These are phyloP conservation scores for Myodes glareolus DNA, from an alignment of 2,113 vertebrate species.

Conservation along the genomic window DNA sequence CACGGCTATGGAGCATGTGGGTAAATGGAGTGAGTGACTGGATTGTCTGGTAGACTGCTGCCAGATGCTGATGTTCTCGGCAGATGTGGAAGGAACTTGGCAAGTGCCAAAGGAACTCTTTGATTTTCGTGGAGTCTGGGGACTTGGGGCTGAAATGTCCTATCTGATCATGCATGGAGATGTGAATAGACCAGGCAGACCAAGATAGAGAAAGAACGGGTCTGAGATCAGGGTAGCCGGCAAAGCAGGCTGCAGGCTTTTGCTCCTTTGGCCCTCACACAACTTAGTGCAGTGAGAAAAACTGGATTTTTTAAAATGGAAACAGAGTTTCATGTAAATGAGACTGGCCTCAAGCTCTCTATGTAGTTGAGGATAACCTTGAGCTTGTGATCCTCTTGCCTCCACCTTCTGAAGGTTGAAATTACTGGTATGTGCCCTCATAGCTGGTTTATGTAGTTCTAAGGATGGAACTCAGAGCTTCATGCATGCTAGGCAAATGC, in stretches of 20 bases:
- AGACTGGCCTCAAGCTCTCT: neutral
- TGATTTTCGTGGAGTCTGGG: neutral
- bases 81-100: neutral
- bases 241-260: neutral
- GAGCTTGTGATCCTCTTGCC: neutral
- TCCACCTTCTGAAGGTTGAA: neutral
- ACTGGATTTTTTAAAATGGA: neutral
- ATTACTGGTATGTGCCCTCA: neutral
- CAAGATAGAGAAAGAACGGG: neutral
- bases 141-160: neutral
- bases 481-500: neutral
- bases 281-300: neutral
- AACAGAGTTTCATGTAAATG: neutral
- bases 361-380: neutral
- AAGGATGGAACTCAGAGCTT: neutral
- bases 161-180: neutral
- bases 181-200: neutral
- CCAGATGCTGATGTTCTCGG: slow-evolving; percentile 13
- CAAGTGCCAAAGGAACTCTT: neutral
- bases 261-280: accelerated
- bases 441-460: neutral
- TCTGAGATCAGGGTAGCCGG: neutral
- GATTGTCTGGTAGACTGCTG: neutral
- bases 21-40: neutral
- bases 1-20: neutral